These are phyloP conservation scores for Hirtodrosophila trivittata DNA, from an alignment of 2,888 invertebrate genomes.

Conservation along the genomic window DNA sequence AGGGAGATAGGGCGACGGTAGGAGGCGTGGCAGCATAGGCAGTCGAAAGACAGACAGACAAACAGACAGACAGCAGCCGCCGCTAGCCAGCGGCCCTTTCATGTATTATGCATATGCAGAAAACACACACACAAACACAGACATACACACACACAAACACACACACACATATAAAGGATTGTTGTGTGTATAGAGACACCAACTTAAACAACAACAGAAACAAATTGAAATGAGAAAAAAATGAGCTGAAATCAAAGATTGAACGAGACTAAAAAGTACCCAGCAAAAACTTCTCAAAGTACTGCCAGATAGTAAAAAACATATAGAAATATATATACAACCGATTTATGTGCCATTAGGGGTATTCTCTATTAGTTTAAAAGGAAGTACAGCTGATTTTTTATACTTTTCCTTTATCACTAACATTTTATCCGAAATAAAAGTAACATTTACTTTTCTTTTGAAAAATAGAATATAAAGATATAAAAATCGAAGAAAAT, in stretches of 20 bases:
- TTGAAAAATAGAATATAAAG: no score
- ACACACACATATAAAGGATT: conserved; percentile 27
- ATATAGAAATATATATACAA: no score
- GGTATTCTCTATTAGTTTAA: no score
- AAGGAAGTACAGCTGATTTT: no score
- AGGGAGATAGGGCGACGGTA: no score
- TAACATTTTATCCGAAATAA: no score
- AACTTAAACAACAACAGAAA: conserved; percentile 36
- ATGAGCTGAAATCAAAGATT: not conserved
- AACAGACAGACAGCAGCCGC: conserved; percentile 36
- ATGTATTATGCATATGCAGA: conserved; percentile 65
- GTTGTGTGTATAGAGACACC: conserved; percentile 47
- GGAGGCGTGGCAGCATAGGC: conserved; percentile 14
- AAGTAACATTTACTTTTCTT: no score
- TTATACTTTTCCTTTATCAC: no score
- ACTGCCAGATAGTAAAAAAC: not conserved
- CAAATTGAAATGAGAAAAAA: conserved; percentile 14
- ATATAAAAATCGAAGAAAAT: no score
- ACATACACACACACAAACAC: conserved; percentile 13
- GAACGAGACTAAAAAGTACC: conserved; percentile 2
- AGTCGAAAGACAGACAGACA: conserved; percentile 10
- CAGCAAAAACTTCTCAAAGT: not conserved
- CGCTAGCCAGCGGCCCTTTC: conserved; percentile 47
- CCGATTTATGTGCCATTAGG: no score
- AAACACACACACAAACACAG: conserved; percentile 22